These are phyloP conservation scores for Peromyscus leucopus DNA, from an alignment of 2,113 vertebrate species.

Conservation along the genomic window DNA sequence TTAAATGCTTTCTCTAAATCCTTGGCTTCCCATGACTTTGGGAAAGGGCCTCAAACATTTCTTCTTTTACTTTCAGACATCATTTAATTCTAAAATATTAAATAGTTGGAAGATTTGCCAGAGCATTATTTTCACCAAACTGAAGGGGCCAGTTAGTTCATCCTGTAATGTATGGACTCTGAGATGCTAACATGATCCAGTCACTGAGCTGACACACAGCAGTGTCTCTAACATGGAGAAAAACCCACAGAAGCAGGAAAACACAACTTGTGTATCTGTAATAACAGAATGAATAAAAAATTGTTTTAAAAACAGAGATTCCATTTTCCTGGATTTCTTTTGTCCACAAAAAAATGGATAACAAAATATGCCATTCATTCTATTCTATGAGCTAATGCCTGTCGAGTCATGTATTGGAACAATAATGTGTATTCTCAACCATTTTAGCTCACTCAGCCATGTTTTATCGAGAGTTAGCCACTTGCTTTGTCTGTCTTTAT, in stretches of 20 bases:
- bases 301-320: constrained; percentile 51
- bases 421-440: background rate
- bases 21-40: background rate
- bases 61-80: background rate
- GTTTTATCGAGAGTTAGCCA: constrained; percentile 7
- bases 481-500: constrained; percentile 42
- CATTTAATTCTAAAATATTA: constrained; percentile 20
- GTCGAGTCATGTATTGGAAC: background rate
- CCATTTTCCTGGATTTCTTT: constrained; percentile 10
- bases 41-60: background rate
- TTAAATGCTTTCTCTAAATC: background rate
- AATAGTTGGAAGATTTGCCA: background rate
- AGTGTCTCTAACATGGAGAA: background rate
- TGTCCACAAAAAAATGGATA: background rate
- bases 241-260: background rate
- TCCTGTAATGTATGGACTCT: background rate
- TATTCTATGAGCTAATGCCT: background rate
- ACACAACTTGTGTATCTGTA: background rate
- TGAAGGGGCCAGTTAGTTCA: background rate
- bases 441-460: background rate
- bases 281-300: background rate
- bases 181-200: background rate
- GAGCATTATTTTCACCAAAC: background rate
- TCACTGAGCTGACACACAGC: background rate
- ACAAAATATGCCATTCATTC: constrained; percentile 38